Percentiles rank a stretch among this genome's conserved stretches.
phyloP scores from a whole-genome alignment of 2,888 invertebrate genomes.

The Yponomeuta cagnagella region DNA sequence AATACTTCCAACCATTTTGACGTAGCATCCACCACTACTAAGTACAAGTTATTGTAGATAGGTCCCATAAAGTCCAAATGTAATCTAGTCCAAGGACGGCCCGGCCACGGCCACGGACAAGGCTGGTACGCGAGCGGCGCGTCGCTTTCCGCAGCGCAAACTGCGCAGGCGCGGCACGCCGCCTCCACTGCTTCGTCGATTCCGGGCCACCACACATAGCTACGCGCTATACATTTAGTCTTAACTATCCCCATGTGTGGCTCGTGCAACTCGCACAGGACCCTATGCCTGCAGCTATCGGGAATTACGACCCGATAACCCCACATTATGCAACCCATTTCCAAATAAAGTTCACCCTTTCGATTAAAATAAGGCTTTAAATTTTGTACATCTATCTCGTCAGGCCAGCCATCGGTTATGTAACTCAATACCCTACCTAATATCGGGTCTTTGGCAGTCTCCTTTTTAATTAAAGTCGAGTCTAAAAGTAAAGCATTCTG shows the following conservation, averaged over 20 bases:
- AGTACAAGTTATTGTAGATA: too few relatives aligned
- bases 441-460: neutral
- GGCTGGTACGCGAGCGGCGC: neutral
- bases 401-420: conserved; percentile 16
- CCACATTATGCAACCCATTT: too few relatives aligned
- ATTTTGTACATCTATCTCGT: neutral
- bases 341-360: conserved; percentile 11
- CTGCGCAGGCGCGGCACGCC: conserved; percentile 16
- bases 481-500: conserved; percentile 4
- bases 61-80: neutral
- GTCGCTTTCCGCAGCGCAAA: too few relatives aligned
- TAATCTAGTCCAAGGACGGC: neutral
- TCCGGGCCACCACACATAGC: too few relatives aligned
- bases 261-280: too few relatives aligned
- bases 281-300: too few relatives aligned
- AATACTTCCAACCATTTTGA: too few relatives aligned
- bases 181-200: too few relatives aligned
- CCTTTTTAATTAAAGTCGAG: neutral
- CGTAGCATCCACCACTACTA: too few relatives aligned
- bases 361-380: conserved; percentile 15
- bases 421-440: conserved; percentile 14
- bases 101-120: neutral
- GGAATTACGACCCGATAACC: too few relatives aligned
- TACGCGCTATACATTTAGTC: too few relatives aligned
- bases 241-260: too few relatives aligned